These are phyloP conservation scores for Lathamus discolor DNA, from an alignment of 2,113 vertebrate species.

Conservation along the genomic window DNA sequence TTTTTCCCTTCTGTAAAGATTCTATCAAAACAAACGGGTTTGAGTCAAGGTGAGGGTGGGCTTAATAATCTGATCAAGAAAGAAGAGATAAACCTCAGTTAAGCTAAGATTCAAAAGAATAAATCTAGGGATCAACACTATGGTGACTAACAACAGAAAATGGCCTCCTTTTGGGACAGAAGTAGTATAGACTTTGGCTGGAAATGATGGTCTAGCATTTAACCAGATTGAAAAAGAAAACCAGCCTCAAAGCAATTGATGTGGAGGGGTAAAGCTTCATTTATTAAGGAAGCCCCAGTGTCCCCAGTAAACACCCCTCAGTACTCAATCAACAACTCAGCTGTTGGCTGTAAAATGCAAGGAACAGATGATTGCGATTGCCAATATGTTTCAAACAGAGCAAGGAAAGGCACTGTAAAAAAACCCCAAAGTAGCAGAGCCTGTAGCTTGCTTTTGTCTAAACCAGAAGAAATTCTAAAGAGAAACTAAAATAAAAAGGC, in stretches of 20 bases:
- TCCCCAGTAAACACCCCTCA: not conserved
- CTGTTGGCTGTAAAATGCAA: not conserved
- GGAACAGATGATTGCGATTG: not conserved
- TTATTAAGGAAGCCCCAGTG: not conserved
- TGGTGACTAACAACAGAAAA: not conserved
- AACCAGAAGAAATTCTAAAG: not conserved
- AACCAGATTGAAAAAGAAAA: not conserved
- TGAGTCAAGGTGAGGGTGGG: not conserved
- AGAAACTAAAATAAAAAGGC: not conserved
- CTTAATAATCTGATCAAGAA: conserved; percentile 21
- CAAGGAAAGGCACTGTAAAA: not conserved
- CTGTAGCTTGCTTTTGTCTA: not conserved
- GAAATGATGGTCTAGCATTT: not conserved
- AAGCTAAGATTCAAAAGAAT: not conserved
- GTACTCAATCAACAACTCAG: not conserved
- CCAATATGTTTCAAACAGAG: not conserved
- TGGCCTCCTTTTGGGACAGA: not conserved
- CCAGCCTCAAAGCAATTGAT: not conserved
- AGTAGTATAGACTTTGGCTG: not conserved
- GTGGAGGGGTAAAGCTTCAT: not conserved
- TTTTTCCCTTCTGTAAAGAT: not conserved
- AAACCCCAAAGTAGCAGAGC: not conserved
- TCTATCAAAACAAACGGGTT: not conserved
- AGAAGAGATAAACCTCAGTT: not conserved
- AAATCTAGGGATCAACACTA: not conserved